Evolutionary conservation across 2,113 vertebrate genomes (phyloP).

Genomic region (Laticauda colubrina): DNA sequence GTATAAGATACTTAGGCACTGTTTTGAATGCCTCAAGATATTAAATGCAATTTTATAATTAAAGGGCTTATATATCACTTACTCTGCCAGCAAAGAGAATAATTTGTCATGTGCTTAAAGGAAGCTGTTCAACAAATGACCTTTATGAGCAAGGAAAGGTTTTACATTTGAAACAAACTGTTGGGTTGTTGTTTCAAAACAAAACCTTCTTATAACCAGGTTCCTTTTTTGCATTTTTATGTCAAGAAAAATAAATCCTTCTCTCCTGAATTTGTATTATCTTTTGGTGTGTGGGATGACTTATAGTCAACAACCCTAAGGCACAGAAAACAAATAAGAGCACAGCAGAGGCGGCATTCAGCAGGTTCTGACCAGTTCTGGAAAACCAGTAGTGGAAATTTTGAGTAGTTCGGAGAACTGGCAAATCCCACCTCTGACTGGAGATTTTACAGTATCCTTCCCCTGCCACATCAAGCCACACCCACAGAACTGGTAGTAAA

Average conservation of each 20-base stretch:
- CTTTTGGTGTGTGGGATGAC: background rate
- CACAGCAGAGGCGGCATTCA: background rate
- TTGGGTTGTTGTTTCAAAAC: slow-evolving; percentile 43
- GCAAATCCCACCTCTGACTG: too few species aligned
- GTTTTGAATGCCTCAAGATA: slow-evolving; percentile 70
- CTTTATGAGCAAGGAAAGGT: slow-evolving; percentile 71
- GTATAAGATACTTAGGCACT: slow-evolving; percentile 65
- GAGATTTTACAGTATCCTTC: too few species aligned
- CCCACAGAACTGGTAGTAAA: too few species aligned
- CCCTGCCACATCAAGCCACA: too few species aligned
- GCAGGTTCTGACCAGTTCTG: too few species aligned
- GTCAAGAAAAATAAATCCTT: slow-evolving; percentile 11
- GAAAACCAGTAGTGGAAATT: too few species aligned
- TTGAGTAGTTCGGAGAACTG: too few species aligned
- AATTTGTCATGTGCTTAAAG: slow-evolving; percentile 73
- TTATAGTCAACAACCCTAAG: background rate
- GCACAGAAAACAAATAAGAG: background rate
- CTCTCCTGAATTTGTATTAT: background rate
- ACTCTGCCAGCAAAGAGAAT: slow-evolving; percentile 70
- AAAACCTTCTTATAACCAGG: slow-evolving; percentile 40
- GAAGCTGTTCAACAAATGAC: slow-evolving; percentile 72
- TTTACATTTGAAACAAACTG: slow-evolving; percentile 56
- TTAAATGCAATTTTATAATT: slow-evolving; percentile 77
- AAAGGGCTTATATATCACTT: slow-evolving; percentile 71
- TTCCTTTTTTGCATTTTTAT: slow-evolving; percentile 25